Evolutionary conservation across 1,140 invertebrate genomes (phyloP).

Genomic region (Globodera rostochiensis): DNA sequence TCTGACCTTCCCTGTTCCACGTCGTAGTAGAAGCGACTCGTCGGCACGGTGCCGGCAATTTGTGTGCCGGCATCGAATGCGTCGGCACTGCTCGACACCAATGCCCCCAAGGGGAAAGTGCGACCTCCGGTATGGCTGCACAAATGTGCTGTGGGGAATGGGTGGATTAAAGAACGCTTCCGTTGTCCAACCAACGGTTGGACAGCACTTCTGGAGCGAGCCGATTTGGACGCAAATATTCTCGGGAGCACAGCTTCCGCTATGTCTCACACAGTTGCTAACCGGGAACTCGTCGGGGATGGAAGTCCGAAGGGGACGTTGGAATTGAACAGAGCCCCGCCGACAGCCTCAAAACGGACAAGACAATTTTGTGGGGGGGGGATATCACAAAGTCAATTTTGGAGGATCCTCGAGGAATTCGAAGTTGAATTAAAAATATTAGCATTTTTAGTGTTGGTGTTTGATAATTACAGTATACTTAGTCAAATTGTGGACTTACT

Average conservation of each 20-base stretch:
- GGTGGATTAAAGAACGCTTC: background rate
- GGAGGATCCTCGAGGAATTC: background rate
- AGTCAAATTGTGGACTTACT: conserved; percentile 43
- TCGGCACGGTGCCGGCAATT: conserved; percentile 51
- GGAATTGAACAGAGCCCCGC: conserved; percentile 55
- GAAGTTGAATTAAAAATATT: background rate
- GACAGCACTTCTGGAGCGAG: conserved; percentile 61
- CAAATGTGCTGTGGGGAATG: conserved; percentile 37
- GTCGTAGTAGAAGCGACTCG: conserved; percentile 62
- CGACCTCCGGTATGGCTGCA: conserved; percentile 59
- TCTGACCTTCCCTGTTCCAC: conserved; percentile 56
- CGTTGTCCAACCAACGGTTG: conserved; percentile 53
- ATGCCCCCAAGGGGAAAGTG: conserved; percentile 5
- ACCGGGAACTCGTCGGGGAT: conserved; percentile 60
- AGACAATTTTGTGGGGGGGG: background rate
- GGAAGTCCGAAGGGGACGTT: conserved; percentile 31
- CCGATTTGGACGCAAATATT: conserved; percentile 57
- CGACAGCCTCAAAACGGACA: conserved; percentile 52
- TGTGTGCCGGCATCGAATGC: conserved; percentile 56
- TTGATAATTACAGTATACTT: too few species aligned
- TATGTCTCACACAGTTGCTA: conserved; percentile 51
- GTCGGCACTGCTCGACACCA: conserved; percentile 42
- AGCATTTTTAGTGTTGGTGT: too few species aligned
- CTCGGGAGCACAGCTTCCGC: conserved; percentile 54
- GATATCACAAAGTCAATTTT: too few species aligned